These are phyloP conservation scores for Baronia brevicornis DNA, from an alignment of 2,888 invertebrate genomes.

Conservation along the genomic window DNA sequence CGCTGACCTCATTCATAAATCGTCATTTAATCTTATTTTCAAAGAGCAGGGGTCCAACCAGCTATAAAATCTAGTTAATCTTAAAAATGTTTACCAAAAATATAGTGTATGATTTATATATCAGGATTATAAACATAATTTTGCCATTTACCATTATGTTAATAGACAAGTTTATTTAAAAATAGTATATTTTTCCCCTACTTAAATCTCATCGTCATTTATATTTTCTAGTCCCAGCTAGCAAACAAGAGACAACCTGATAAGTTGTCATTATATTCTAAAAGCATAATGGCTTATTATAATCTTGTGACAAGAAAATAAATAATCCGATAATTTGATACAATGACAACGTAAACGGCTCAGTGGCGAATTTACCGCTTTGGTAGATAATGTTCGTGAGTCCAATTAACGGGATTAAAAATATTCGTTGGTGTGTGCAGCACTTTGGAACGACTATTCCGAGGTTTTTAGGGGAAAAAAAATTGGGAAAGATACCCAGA, in stretches of 20 bases:
- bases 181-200: neutral
- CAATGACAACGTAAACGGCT: too few relatives aligned
- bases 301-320: neutral
- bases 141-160: conserved; percentile 2
- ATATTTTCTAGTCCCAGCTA: neutral
- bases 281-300: neutral
- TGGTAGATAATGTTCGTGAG: too few relatives aligned
- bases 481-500: too few relatives aligned
- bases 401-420: too few relatives aligned
- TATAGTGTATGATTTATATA: conserved; percentile 10
- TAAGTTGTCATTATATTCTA: too few relatives aligned
- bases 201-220: neutral
- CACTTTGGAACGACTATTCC: too few relatives aligned
- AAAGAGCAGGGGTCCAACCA: conserved; percentile 49
- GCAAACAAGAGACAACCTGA: too few relatives aligned
- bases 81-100: conserved; percentile 11
- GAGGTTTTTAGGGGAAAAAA: too few relatives aligned
- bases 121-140: conserved; percentile 4
- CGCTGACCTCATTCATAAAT: conserved; percentile 72
- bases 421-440: too few relatives aligned
- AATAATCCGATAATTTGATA: neutral
- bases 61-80: conserved; percentile 38
- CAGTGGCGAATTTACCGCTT: too few relatives aligned
- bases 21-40: conserved; percentile 59
- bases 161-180: neutral